phyloP scores from a whole-genome alignment of 2,113 vertebrate genomes.

The Promerops cafer region DNA sequence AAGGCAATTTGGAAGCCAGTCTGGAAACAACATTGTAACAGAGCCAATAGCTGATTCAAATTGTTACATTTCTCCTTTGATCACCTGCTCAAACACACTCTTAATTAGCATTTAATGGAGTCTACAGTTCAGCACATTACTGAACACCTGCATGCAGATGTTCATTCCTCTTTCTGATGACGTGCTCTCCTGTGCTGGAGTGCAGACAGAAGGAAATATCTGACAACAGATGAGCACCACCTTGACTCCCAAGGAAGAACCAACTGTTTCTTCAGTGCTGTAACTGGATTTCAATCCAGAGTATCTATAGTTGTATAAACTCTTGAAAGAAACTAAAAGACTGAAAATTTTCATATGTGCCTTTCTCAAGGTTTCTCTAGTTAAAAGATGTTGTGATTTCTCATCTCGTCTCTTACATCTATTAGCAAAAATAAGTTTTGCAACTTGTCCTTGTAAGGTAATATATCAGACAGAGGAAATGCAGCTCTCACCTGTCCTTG shows the following conservation, averaged over 20 bases:
- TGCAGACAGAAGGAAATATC: background rate
- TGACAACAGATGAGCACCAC: background rate
- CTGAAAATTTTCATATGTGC: background rate
- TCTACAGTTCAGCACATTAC: background rate
- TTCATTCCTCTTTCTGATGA: background rate
- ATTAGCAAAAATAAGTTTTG: background rate
- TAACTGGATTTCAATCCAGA: background rate
- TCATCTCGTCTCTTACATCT: background rate
- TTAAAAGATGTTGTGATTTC: background rate
- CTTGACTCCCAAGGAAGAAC: background rate
- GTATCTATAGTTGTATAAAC: background rate
- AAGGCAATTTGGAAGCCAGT: constrained; percentile 32
- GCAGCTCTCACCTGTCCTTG: background rate
- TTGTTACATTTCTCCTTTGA: constrained; percentile 6
- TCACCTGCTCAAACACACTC: constrained; percentile 19
- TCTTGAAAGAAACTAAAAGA: background rate
- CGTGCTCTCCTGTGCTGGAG: rapidly evolving
- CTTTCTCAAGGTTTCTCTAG: background rate
- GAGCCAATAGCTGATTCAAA: constrained; percentile 23
- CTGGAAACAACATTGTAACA: constrained; percentile 44
- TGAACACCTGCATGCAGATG: background rate
- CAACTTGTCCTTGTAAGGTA: background rate
- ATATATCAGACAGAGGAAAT: background rate
- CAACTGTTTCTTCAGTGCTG: background rate
- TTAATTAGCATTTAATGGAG: constrained; percentile 26